These are phyloP conservation scores for Syngnathus typhle DNA, from an alignment of 2,113 vertebrate species.

Conservation along the genomic window DNA sequence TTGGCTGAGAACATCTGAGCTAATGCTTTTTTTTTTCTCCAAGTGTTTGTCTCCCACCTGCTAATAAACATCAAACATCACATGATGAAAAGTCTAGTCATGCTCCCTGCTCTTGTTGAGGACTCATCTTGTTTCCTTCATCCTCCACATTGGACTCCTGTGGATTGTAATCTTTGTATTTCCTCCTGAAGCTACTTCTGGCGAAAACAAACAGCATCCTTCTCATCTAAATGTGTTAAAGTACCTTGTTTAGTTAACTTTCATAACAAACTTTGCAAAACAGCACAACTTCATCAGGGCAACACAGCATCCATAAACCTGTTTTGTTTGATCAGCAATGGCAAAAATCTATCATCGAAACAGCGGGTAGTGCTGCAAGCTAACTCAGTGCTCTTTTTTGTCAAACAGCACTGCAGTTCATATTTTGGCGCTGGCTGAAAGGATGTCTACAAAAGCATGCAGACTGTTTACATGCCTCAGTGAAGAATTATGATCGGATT, in stretches of 20 bases:
- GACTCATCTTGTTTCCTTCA: slow-evolving; percentile 22
- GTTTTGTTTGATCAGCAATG: not conserved
- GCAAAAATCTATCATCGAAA: not conserved
- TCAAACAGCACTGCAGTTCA: not conserved
- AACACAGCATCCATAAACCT: not conserved
- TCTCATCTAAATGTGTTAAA: not conserved
- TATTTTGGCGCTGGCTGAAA: not conserved
- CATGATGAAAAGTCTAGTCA: slow-evolving; percentile 2
- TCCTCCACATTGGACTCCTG: slow-evolving; percentile 7
- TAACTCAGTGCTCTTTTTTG: not conserved
- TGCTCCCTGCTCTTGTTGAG: slow-evolving; percentile 9
- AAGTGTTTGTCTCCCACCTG: slow-evolving; percentile 7
- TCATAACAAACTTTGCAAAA: not conserved
- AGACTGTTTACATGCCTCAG: not conserved
- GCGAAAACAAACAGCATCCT: slow-evolving; percentile 4
- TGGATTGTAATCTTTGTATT: slow-evolving; percentile 25
- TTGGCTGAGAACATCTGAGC: not conserved
- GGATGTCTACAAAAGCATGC: not conserved
- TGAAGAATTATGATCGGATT: no score
- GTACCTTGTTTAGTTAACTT: not conserved
- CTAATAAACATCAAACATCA: slow-evolving; percentile 14
- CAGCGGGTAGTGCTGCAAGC: not conserved
- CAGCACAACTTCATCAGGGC: not conserved
- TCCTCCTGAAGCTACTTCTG: slow-evolving; percentile 8
- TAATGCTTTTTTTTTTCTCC: not conserved